Conservation (phyloP, 2,797 vertebrate genomes). For the Emydoidea blandingii region DNA sequence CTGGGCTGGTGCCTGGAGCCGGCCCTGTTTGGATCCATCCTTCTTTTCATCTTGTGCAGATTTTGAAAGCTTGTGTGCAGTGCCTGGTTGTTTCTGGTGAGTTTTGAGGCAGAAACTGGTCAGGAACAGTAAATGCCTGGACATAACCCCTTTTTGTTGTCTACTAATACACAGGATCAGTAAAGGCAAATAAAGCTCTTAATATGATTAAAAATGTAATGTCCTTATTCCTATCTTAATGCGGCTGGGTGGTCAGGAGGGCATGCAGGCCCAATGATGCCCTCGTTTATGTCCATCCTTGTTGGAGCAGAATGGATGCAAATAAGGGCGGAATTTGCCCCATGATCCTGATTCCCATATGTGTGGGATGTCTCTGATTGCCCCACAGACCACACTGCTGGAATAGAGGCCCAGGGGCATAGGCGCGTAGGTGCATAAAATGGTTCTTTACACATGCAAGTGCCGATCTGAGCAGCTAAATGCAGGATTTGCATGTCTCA, state of each 20-base stretch:
- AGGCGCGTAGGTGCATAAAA: not conserved
- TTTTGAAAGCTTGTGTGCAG: not conserved
- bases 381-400: not conserved
- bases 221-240: constrained; percentile 23
- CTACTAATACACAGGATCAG: not conserved
- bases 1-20: too few relatives aligned
- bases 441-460: rapidly evolving
- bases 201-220: not conserved
- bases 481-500: not conserved
- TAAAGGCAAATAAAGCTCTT: not conserved
- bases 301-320: too few relatives aligned
- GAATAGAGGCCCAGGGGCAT: rapidly evolving
- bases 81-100: not conserved
- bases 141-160: not conserved
- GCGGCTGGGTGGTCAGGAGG: not conserved
- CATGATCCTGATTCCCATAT: not conserved
- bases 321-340: not conserved
- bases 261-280: not conserved
- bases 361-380: not conserved
- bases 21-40: not conserved
- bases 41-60: not conserved
- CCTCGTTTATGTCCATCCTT: not conserved
- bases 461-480: not conserved
- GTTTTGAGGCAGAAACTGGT: not conserved
- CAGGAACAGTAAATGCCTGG: not conserved